A percentile compares a stretch with the other conserved stretches of the same genome.
These are phyloP conservation scores for Apis florea DNA, from an alignment of 1,140 invertebrate species.

Conservation along the genomic window DNA sequence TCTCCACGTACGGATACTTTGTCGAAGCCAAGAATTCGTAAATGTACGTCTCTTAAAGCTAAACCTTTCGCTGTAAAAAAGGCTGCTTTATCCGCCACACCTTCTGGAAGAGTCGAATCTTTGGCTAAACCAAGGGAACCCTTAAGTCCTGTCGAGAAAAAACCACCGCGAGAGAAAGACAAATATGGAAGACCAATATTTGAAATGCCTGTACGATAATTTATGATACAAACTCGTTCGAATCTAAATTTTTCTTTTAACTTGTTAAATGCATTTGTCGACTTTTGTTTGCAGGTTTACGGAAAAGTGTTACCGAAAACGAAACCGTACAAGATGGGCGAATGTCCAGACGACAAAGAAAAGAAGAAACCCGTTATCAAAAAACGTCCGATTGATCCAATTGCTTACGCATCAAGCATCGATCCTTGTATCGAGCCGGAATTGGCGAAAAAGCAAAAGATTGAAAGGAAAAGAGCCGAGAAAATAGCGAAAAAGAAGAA, in stretches of 20 bases:
- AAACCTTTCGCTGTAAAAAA: conserved; percentile 57
- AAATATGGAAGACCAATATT: conserved; percentile 57
- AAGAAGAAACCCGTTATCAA: conserved; percentile 17
- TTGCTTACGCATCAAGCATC: conserved; percentile 57
- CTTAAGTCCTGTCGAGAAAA: conserved; percentile 44
- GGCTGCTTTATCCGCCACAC: conserved; percentile 44
- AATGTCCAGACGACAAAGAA: conserved; percentile 42
- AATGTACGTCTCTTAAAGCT: conserved; percentile 2
- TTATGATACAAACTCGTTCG: neutral
- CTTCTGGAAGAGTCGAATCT: conserved; percentile 27
- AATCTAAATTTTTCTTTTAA: neutral
- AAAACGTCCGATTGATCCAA: conserved; percentile 54
- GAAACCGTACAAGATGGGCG: conserved; percentile 48
- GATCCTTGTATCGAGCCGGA: conserved; percentile 64
- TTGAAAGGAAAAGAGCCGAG: conserved; percentile 51
- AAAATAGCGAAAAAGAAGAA: neutral
- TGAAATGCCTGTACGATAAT: conserved; percentile 54
- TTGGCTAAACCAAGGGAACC: conserved; percentile 57
- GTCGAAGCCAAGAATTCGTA: conserved; percentile 13
- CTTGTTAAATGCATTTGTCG: neutral
- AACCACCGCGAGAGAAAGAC: conserved; percentile 59
- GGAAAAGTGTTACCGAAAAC: conserved; percentile 52
- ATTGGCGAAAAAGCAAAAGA: conserved; percentile 54
- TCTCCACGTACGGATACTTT: conserved; percentile 42
- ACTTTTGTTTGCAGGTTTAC: conserved; percentile 40